Base-by-base conservation (phyloP, 2,797 vertebrate genomes). In the Squalus acanthias region DNA sequence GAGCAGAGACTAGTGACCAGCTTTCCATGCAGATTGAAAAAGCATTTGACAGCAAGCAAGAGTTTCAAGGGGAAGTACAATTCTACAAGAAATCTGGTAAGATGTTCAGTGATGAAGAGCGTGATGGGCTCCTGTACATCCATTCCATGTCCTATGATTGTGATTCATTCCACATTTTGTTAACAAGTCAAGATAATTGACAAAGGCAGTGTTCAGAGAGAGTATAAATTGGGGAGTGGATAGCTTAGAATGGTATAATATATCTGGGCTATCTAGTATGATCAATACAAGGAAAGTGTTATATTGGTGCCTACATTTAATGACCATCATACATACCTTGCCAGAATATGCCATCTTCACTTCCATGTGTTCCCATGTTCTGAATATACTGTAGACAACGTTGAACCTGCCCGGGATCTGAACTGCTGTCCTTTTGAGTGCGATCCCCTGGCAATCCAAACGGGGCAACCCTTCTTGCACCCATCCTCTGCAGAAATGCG, bases 1-100 rank as follows among this genome's bases (percentile, higher is more conserved):
- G 99, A 63, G 97, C 97, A 0, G 99, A 99, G 97, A 99, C 99
- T 96, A 98, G 97, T 0, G 98, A 99, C 96, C 98, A 97, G 0
- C 97, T 98, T 57, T 97, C 98, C 97, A 98, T 99, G 96, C 97
- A 97, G 97, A 97, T 99, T 0, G 98, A 99, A 96, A 99, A 99
- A 97, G 98, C 98, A 0, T 97, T 99, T 97, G 99, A 99, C 93
- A 98, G 98, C 89, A 98, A 98, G 96, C 98, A 99, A 97, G 99
- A 99, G 97, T 98, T 98, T 97, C 98, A 99, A 96, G 97, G 98
- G 0, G 98, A 99, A 96, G 98, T 99, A 96, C 98, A 98, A 97
- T 99, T 99, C 97, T 99, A 99, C 96, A 98, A 98, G 97, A 99
- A 99, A 97, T 98, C 98, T 9, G 99, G 99, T 99, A 97, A 98